These are phyloP conservation scores for Chaetorhynchus papuensis DNA, from an alignment of 2,113 vertebrate genomes.

Conservation along the genomic window DNA sequence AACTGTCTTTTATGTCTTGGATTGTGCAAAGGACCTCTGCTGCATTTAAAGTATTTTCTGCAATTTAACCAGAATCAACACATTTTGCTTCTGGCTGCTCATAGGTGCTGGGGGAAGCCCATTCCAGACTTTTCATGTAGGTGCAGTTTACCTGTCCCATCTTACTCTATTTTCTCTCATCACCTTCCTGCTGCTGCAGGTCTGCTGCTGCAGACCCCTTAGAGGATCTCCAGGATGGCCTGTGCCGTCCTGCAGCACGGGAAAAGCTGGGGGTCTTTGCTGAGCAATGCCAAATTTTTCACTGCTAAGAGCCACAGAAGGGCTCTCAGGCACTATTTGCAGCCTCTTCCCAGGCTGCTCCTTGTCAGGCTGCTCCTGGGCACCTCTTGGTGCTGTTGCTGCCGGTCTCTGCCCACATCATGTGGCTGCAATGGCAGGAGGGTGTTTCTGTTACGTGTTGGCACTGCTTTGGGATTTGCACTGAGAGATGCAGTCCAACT, in stretches of 20 bases:
- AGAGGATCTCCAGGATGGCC: fast-evolving
- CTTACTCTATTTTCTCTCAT: neutral
- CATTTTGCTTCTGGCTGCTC: neutral
- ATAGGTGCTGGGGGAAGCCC: neutral
- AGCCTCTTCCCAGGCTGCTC: neutral
- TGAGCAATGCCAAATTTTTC: neutral
- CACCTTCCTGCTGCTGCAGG: neutral
- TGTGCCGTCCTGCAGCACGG: neutral
- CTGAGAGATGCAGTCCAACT: neutral
- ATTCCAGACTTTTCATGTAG: neutral
- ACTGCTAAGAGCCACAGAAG: neutral
- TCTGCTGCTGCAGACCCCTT: neutral
- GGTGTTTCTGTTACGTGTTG: fast-evolving
- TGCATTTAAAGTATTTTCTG: neutral
- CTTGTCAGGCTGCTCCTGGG: neutral
- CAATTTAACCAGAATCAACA: neutral
- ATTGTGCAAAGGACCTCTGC: neutral
- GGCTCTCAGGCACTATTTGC: neutral
- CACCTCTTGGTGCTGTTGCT: neutral
- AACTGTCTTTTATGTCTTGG: neutral
- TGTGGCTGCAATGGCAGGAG: neutral
- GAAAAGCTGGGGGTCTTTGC: neutral
- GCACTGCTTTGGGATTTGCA: neutral
- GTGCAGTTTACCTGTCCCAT: neutral
- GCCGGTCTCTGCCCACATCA: neutral